Evolutionary conservation across 2,113 vertebrate genomes (phyloP).

Genomic region (Melanotaenia duboulayi): DNA sequence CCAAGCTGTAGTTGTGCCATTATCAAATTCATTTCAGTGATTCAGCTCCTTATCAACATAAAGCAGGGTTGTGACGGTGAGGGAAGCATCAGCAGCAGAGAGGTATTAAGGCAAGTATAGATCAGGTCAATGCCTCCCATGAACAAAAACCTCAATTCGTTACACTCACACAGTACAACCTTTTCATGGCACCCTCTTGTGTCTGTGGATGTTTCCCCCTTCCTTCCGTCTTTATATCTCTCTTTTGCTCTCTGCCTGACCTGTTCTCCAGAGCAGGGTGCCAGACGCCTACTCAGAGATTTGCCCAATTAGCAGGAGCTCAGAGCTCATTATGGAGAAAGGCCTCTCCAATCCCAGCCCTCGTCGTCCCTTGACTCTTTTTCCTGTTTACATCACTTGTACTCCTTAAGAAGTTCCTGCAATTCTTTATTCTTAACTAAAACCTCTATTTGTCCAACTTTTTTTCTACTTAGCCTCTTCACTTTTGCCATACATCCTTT

Average conservation of each 20-base stretch:
- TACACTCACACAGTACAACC: constrained; percentile 68
- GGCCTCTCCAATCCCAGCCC: constrained; percentile 24
- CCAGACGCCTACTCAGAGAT: constrained; percentile 55
- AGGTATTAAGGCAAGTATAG: constrained; percentile 39
- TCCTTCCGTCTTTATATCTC: constrained; percentile 28
- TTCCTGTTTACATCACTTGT: constrained; percentile 38
- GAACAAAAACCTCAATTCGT: constrained; percentile 70
- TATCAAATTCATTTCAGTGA: constrained; percentile 7
- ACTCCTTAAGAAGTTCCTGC: constrained; percentile 12
- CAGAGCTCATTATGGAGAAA: constrained; percentile 54
- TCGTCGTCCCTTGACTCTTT: constrained; percentile 29
- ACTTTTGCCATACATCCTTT: neutral
- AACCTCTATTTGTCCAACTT: constrained; percentile 5
- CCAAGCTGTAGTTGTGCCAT: constrained; percentile 16
- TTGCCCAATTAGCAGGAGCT: constrained; percentile 75
- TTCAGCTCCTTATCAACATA: constrained; percentile 27
- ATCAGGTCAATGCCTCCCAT: constrained; percentile 55
- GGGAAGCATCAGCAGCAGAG: constrained; percentile 15
- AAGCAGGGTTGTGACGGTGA: neutral
- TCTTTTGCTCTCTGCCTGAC: constrained; percentile 46
- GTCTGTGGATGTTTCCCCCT: constrained; percentile 48
- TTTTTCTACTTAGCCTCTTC: constrained; percentile 27
- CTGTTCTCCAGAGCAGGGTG: constrained; percentile 47
- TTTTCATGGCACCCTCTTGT: constrained; percentile 61
- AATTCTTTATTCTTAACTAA: neutral